phyloP scores from a whole-genome alignment of 2,888 invertebrate genomes.

The Melanostoma scalare region DNA sequence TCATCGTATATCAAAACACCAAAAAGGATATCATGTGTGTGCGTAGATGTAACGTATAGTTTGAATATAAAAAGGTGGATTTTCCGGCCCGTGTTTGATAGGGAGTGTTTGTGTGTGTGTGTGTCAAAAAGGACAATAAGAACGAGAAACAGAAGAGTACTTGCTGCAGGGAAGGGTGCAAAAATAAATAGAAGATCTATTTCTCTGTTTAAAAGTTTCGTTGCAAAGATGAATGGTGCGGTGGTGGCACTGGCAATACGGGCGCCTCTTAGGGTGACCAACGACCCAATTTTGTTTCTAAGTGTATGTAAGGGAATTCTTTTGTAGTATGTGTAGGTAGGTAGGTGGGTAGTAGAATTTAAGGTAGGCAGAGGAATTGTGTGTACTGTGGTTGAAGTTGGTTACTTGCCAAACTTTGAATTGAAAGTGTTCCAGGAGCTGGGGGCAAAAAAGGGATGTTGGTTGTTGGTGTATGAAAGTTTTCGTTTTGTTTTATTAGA shows the following conservation, averaged over 20 bases:
- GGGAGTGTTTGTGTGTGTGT: constrained; percentile 22
- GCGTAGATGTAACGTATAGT: constrained; percentile 35
- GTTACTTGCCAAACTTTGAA: constrained; percentile 73
- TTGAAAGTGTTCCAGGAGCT: constrained; percentile 66
- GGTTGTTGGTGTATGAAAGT: constrained; percentile 53
- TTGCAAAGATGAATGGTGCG: constrained; percentile 66
- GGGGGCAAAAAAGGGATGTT: constrained; percentile 42
- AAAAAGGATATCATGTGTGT: constrained; percentile 64
- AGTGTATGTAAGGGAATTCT: constrained; percentile 38
- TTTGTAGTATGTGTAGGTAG: constrained; percentile 15
- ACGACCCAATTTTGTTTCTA: constrained; percentile 47
- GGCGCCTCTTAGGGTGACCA: constrained; percentile 68
- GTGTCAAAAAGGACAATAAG: constrained; percentile 36
- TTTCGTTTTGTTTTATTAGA: constrained; percentile 53
- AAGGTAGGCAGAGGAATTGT: constrained; percentile 66
- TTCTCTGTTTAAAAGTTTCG: constrained; percentile 71
- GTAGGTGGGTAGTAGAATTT: constrained; percentile 32
- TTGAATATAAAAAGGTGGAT: constrained; percentile 63
- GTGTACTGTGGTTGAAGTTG: constrained; percentile 68
- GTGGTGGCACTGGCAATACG: constrained; percentile 41
- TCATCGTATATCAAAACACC: constrained; percentile 72
- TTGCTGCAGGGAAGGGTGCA: constrained; percentile 63
- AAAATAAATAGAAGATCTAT: constrained; percentile 73
- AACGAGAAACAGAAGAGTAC: constrained; percentile 32
- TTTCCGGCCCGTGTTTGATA: constrained; percentile 52